Evolutionary conservation across 2,113 vertebrate species (phyloP), one percentile per base, ranked within the genome.

Genomic region (Uropsilus gracilis): DNA sequence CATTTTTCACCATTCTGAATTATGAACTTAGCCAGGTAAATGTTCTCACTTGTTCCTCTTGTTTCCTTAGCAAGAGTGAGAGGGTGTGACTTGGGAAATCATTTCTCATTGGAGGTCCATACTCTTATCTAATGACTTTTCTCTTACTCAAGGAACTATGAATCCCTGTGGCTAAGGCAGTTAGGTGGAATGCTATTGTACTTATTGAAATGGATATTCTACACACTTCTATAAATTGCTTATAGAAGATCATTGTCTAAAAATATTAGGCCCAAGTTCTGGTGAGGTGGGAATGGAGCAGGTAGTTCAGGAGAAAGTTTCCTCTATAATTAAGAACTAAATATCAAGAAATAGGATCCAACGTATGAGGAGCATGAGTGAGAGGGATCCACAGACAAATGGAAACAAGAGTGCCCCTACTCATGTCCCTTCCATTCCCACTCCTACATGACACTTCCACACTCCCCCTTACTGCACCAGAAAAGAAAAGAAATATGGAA

Each of bases 61-160:
- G 48, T 81, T 73, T 48, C 59, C 37, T 81, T 75, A 89, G 64
- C 14, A 89, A 89, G 34, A 46, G 17, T 18, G 68, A 92, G 34
- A 73, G 42, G 63, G 8, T 82, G 42, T 44, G 6, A 37, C 3
- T 55, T n/a, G n/a, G 16, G 20, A 39, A 46, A 80, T 55, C 53
- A 18, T 44, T 8, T 17, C 10, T 8, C 18, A n/a, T 30, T 4
- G 4, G 22, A 71, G 3, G 44, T 76, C 32, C 3, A 2, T 4
- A 14, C 10, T 28, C 18, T n/a, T 55, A 6, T 86, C 6, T 66
- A 48, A 28, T 88, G 46, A 66, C 32, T 53, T 2, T 39, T 87
- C 24, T 46, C 32, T 85, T 68, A 13, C 18, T 73, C 50, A 85
- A 80, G 2, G 18, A 13, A 9, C 8, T 20, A 10, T 30, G n/a